A percentile compares a stretch with the other conserved stretches of the same genome.
Conservation (phyloP, 2,113 vertebrate species). For the Donacobius atricapilla region DNA sequence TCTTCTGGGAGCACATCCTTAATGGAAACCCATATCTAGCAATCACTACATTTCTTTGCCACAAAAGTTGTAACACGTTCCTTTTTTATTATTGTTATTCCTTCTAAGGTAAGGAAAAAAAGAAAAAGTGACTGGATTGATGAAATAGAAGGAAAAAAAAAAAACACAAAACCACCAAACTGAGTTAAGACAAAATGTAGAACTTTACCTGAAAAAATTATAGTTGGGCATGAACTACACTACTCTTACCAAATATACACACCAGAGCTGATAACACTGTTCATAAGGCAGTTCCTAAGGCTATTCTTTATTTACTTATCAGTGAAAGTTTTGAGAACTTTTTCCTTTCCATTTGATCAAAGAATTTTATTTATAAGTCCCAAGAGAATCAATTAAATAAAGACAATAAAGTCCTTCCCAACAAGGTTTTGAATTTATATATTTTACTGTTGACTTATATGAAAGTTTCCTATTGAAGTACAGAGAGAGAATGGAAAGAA, state of each 20-base stretch:
- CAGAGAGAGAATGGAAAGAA: neutral
- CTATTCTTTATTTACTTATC: neutral
- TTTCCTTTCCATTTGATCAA: neutral
- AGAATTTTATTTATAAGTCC: neutral
- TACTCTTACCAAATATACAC: neutral
- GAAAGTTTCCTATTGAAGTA: neutral
- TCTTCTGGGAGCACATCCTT: neutral
- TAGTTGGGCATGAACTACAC: neutral
- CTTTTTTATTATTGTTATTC: neutral
- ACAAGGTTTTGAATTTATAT: neutral
- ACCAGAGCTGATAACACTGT: neutral
- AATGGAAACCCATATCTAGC: neutral
- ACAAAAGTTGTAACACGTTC: neutral
- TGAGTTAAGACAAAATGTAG: neutral
- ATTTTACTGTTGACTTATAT: neutral
- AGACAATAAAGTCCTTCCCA: neutral
- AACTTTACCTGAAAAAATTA: neutral
- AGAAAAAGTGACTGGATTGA: fast-evolving
- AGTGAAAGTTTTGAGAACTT: neutral
- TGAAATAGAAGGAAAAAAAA: neutral
- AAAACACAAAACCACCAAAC: fast-evolving
- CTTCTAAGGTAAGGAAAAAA: neutral
- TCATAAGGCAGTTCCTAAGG: neutral
- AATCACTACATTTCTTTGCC: neutral
- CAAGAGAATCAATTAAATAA: neutral